Evolutionary conservation across 2,888 invertebrate genomes (phyloP).

Genomic region (Podabrus alpinus): DNA sequence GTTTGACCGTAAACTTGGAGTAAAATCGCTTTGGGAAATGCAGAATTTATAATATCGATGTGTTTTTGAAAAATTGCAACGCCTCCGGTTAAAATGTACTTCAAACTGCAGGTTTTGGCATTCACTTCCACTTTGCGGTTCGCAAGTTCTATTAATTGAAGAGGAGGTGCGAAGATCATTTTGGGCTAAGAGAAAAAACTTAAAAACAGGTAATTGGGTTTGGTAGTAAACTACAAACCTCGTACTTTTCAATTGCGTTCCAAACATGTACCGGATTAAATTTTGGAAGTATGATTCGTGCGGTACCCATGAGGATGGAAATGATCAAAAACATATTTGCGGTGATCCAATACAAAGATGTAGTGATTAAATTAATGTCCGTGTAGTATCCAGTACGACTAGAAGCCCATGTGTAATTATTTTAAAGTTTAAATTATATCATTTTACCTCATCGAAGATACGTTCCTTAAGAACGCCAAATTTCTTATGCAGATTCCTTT

Average conservation of each 20-base stretch:
- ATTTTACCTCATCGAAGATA: neutral
- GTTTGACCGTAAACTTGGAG: conserved; percentile 15
- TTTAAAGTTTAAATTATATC: neutral
- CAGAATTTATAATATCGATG: conserved; percentile 16
- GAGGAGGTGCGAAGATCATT: neutral
- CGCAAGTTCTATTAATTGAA: neutral
- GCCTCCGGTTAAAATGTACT: conserved; percentile 27
- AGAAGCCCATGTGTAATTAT: neutral
- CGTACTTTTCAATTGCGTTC: neutral
- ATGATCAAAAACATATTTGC: conserved; percentile 31
- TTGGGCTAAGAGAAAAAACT: neutral
- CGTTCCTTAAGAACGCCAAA: conserved; percentile 11
- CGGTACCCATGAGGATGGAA: conserved; percentile 36
- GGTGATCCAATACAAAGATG: conserved; percentile 44
- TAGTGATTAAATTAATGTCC: conserved; percentile 23
- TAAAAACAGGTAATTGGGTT: neutral
- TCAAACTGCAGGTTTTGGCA: neutral
- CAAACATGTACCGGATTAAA: conserved; percentile 25
- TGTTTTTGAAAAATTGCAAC: conserved; percentile 23
- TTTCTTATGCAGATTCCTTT: conserved; percentile 40
- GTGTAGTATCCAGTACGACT: neutral
- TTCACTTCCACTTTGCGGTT: neutral
- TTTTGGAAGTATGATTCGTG: conserved; percentile 33
- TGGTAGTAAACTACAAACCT: neutral
- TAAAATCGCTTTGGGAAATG: conserved; percentile 44